These are phyloP conservation scores for Eublepharis macularius DNA, from an alignment of 2,113 vertebrate species.

Conservation along the genomic window DNA sequence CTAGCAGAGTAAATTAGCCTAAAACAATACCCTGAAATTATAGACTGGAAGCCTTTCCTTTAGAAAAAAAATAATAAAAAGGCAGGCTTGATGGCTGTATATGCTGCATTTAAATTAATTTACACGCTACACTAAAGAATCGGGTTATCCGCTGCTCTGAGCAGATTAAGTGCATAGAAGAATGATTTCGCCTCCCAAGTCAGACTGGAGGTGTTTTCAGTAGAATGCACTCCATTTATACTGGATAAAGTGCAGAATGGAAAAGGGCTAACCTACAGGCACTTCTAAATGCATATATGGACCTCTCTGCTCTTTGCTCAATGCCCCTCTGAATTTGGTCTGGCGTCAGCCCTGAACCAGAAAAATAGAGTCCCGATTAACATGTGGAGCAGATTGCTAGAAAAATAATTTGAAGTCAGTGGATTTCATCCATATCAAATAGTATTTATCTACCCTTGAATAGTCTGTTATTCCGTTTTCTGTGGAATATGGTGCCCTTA, in stretches of 20 bases:
- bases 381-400: too few relatives aligned
- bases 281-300: slow-evolving; percentile 36
- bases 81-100: background rate
- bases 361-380: too few relatives aligned
- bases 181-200: slow-evolving; percentile 37
- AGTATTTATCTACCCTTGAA: too few relatives aligned
- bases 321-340: background rate
- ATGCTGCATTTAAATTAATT: slow-evolving; percentile 10
- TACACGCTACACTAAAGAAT: slow-evolving; percentile 1
- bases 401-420: too few relatives aligned
- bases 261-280: slow-evolving; percentile 52
- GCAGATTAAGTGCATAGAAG: slow-evolving; percentile 29
- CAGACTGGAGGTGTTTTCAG: slow-evolving; percentile 20
- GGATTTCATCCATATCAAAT: too few relatives aligned
- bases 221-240: slow-evolving; percentile 44
- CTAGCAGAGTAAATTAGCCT: background rate
- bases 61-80: background rate
- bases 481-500: too few relatives aligned
- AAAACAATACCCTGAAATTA: background rate
- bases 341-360: too few relatives aligned
- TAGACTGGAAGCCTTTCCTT: slow-evolving; percentile 4
- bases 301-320: slow-evolving; percentile 27
- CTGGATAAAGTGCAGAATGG: slow-evolving; percentile 42
- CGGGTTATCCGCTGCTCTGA: slow-evolving; percentile 25
- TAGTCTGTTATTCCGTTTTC: too few relatives aligned